phyloP scores from a whole-genome alignment of 2,888 invertebrate genomes.

The Mechanitis mazaeus region DNA sequence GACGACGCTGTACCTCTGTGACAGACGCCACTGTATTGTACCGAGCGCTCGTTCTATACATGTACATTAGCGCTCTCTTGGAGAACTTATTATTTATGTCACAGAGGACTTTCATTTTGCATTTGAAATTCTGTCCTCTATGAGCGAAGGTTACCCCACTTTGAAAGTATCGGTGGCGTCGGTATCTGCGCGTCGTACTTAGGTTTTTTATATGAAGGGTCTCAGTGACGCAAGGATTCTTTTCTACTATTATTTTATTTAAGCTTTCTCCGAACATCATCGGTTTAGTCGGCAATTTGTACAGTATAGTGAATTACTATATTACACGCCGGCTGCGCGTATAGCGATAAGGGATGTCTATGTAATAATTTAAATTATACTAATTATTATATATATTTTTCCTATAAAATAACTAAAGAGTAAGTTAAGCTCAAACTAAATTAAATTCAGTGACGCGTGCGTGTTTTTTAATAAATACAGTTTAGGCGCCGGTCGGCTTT shows the following conservation, averaged over 20 bases:
- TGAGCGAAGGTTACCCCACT: too few species aligned
- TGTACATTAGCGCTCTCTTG: neutral
- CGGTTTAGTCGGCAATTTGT: constrained; percentile 37
- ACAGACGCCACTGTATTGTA: neutral
- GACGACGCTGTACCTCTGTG: neutral
- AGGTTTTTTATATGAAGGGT: constrained; percentile 21
- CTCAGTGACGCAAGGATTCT: constrained; percentile 38
- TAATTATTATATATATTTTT: constrained; percentile 70
- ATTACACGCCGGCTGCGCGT: constrained; percentile 34
- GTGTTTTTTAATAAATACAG: constrained; percentile 43
- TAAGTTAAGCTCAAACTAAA: constrained; percentile 74
- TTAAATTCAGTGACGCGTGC: constrained; percentile 45
- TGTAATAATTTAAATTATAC: constrained; percentile 75
- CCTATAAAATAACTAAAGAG: constrained; percentile 68
- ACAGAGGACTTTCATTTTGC: too few species aligned
- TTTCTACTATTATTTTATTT: constrained; percentile 53
- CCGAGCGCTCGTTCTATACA: neutral
- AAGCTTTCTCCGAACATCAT: constrained; percentile 44
- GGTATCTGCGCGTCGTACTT: constrained; percentile 14
- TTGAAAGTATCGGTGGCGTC: neutral
- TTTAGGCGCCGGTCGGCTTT: constrained; percentile 63
- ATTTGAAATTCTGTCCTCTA: too few species aligned
- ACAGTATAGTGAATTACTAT: constrained; percentile 42
- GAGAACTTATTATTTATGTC: neutral
- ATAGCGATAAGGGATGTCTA: constrained; percentile 62